Evolutionary conservation across 2,888 invertebrate genomes (phyloP), one percentile per base, ranked within the genome.

Genomic region (Limnephilus rhombicus): DNA sequence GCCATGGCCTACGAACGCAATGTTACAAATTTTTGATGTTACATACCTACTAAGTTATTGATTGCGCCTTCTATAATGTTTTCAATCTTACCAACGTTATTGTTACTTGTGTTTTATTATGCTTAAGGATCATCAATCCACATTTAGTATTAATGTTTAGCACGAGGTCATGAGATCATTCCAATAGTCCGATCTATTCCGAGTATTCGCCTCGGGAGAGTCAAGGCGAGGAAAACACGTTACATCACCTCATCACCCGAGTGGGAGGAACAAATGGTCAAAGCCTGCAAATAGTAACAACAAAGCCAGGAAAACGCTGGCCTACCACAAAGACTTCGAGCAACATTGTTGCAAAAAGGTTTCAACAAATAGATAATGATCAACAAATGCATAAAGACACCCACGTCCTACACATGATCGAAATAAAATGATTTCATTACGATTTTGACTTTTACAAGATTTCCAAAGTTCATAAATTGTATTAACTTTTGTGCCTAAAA

Each of bases 251-350:
- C 68, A 37, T 45, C 45, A 41, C 88, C 89, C n/a, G 89, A 34
- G 89, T 89, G 80, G 89, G 89, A 34, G 89, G 89, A 89, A 89
- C 24, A 89, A 89, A 80, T 80, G 89, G 89, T 89, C 89, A 89
- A 80, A 87, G 53, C 34, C 53, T 53, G 34, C 29, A 49, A 87
- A 49, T 53, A 34, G 12, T n/a, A 37, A 37, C 24, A 85, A 85
- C 85, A 85, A 37, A 41, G 85, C 85, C 82, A 68, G 68, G 68
- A 68, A 68, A 68, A 68, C 68, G 68, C 68, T n/a, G 24, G 68
- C 68, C 68, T 24, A 68, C 9, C 24, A 68, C 68, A 24, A 68
- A 68, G 24, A 68, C 68, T 68, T 18, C 68, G 18, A 18, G 68
- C 68, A 68, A 68, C n/a, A 68, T 82, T 29, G 13, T 31, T 82